Evolutionary conservation across 2,113 vertebrate genomes (phyloP).

Genomic region (Chunga burmeisteri): DNA sequence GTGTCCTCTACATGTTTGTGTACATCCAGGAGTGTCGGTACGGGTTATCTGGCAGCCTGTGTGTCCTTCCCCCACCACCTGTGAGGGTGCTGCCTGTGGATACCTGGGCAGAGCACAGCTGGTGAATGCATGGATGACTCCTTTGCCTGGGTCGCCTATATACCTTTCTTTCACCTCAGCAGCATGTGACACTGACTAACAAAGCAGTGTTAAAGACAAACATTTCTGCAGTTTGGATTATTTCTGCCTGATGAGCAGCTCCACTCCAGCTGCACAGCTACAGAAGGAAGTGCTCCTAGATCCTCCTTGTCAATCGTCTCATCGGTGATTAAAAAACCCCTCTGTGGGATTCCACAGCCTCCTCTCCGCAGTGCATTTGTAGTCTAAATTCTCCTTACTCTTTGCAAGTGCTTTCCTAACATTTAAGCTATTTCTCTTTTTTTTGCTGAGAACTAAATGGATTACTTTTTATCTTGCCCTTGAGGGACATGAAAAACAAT

Average conservation of each 20-base stretch:
- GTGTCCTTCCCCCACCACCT: not conserved
- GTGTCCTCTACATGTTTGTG: not conserved
- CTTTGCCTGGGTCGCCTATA: not conserved
- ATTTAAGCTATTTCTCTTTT: not conserved
- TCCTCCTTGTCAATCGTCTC: not conserved
- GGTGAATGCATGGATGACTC: not conserved
- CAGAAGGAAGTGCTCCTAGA: not conserved
- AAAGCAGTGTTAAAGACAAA: not conserved
- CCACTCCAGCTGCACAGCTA: not conserved
- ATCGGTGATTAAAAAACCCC: not conserved
- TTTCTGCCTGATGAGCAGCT: not conserved
- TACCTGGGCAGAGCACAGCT: not conserved
- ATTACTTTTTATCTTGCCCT: constrained; percentile 50
- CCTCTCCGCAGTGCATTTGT: not conserved
- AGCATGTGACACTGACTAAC: not conserved
- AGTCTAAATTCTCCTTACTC: not conserved
- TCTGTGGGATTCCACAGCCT: not conserved
- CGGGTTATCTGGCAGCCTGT: not conserved
- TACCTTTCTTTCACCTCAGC: not conserved
- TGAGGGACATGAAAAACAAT: constrained; percentile 42
- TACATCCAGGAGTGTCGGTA: not conserved
- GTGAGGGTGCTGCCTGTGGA: not conserved
- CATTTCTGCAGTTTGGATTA: not conserved
- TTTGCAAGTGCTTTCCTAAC: not conserved
- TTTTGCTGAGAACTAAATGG: not conserved